Evolutionary conservation across 1,140 invertebrate species (phyloP).

Genomic region (Penaeus indicus): DNA sequence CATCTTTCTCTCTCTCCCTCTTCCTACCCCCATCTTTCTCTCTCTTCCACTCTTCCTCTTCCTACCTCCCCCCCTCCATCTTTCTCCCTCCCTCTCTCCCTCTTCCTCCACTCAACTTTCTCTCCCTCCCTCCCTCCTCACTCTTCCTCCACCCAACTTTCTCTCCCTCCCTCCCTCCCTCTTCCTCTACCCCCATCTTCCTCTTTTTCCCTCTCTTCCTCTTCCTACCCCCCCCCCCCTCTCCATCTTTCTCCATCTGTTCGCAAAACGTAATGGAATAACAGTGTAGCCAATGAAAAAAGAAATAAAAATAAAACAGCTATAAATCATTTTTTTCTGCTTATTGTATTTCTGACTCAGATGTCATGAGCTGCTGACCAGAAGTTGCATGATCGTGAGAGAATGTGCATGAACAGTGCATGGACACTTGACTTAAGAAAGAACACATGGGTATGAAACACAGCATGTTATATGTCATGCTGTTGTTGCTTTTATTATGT

Average conservation of each 20-base stretch:
- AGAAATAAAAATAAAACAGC: too few relatives aligned
- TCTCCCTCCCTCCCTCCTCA: too few relatives aligned
- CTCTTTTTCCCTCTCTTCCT: not conserved
- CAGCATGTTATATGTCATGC: too few relatives aligned
- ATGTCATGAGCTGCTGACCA: too few relatives aligned
- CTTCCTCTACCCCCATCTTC: not conserved
- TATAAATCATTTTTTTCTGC: too few relatives aligned
- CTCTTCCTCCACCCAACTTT: too few relatives aligned
- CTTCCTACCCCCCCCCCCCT: not conserved
- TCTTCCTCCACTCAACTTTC: not conserved
- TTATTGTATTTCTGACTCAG: too few relatives aligned
- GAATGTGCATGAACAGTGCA: too few relatives aligned
- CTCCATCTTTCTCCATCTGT: not conserved
- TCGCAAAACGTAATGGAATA: not conserved
- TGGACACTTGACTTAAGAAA: too few relatives aligned
- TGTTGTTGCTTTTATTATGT: slow-evolving; percentile 1
- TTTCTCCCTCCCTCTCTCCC: not conserved
- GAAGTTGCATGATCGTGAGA: too few relatives aligned
- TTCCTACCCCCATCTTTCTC: too few relatives aligned
- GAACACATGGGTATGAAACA: too few relatives aligned
- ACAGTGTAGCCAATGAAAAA: not conserved
- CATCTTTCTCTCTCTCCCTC: not conserved
- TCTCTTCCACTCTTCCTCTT: not conserved
- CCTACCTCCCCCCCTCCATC: not conserved
- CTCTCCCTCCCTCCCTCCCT: not conserved